These are phyloP conservation scores for Tympanuchus pallidicinctus DNA, from an alignment of 2,113 vertebrate genomes.

Conservation along the genomic window DNA sequence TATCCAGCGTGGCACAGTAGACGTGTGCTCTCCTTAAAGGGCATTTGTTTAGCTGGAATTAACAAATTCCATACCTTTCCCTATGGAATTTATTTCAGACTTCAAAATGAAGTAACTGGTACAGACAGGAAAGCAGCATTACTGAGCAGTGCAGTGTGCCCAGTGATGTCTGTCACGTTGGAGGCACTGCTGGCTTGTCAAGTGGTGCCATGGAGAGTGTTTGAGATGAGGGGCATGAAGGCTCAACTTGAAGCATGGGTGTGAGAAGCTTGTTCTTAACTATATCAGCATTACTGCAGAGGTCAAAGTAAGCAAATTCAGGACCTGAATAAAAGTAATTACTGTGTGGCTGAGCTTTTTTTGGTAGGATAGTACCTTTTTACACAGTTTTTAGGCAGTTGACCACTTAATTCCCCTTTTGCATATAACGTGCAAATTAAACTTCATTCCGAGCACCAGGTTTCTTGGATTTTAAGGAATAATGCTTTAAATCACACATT, in stretches of 20 bases:
- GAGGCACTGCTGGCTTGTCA: not conserved
- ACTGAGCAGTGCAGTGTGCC: too few relatives aligned
- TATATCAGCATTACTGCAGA: not conserved
- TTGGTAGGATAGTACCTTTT: not conserved
- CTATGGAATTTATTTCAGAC: not conserved
- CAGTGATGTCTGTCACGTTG: too few relatives aligned
- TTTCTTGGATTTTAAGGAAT: not conserved
- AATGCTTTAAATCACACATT: not conserved
- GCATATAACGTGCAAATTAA: not conserved
- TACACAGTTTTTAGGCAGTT: not conserved
- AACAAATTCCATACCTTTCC: not conserved
- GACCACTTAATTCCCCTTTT: not conserved
- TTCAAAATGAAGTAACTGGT: not conserved
- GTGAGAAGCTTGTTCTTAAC: not conserved
- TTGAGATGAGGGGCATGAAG: rapidly evolving
- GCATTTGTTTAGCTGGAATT: not conserved
- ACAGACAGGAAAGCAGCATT: not conserved
- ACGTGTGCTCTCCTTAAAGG: not conserved
- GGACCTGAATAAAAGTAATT: not conserved
- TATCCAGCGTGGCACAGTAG: not conserved
- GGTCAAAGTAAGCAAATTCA: not conserved
- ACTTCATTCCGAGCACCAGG: not conserved
- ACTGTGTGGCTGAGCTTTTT: not conserved
- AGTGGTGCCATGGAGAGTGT: rapidly evolving
- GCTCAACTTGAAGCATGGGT: not conserved